Base-by-base conservation (phyloP, 2,113 vertebrate species). In the Formicarius rufipectus region DNA sequence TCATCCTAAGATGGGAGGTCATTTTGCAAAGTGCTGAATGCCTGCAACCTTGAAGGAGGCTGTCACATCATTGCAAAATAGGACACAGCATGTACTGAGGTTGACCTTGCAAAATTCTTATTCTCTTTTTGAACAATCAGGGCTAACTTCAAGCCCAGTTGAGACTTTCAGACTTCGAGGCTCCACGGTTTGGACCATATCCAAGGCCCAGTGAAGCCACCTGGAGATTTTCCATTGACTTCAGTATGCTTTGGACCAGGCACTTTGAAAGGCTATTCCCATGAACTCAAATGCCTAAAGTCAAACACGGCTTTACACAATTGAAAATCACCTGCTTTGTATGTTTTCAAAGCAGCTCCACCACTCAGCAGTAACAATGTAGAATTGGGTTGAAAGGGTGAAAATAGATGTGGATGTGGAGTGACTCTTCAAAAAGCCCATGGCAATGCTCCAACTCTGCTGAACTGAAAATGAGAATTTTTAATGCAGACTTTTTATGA, bases 271-370 rank as follows among this genome's bases (percentile, higher is more conserved):
- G 88, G 64, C 90, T 90, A 42, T 96, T 95, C 85, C 89, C 47
- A n/a, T 88, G 90, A 92, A 93, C 67, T 74, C 59, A 84, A 71
- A 85, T 56, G 75, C 76, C 55, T 84, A 7, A 90, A 91, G 47
- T 85, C 92, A 96, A 92, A 84, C 82, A 64, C 1, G 6, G 52
- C 60, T 95, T 93, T 77, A 90, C 56, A 96, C 92, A 96, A 95
- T 93, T 95, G 90, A 94, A 96, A 95, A 86, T 86, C 85, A 96
- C 93, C 93, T 93, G 89, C 85, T 94, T 94, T 95, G 72, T 93
- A 55, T 80, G 75, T 90, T 91, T 95, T 91, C 79, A 94, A 95
- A 96, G 92, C 85, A 88, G 60, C 69, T 84, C 79, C 73, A 60
- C 72, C 76, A 88, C 85, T 93, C 45, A 76, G 44, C 71, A 85